phyloP scores from a whole-genome alignment of 1,140 invertebrate genomes.

The Sycophila sp. region DNA sequence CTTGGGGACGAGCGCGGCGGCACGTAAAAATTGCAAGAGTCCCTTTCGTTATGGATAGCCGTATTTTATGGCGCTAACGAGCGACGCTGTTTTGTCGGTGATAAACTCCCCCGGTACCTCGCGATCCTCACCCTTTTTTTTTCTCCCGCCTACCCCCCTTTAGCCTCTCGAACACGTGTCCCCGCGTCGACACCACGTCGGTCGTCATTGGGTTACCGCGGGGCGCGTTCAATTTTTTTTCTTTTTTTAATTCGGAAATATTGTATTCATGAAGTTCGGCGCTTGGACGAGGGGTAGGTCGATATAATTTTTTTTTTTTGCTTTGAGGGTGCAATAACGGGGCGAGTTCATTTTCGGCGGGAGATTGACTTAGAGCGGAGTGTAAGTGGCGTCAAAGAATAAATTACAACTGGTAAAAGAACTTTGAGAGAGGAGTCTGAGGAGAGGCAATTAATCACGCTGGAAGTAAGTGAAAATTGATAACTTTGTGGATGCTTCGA shows the following conservation, averaged over 20 bases:
- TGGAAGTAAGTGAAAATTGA: too few species aligned
- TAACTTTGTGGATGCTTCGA: too few species aligned
- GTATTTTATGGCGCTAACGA: conserved; percentile 63
- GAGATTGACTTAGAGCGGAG: too few species aligned
- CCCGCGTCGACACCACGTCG: neutral
- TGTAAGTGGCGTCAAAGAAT: too few species aligned
- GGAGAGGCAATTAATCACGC: too few species aligned
- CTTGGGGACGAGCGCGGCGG: conserved; percentile 29
- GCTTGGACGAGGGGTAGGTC: too few species aligned
- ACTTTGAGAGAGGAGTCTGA: too few species aligned
- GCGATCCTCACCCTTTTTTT: conserved; percentile 22
- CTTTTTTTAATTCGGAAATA: neutral
- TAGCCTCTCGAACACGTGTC: neutral
- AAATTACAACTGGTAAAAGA: too few species aligned
- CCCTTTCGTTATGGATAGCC: conserved; percentile 55
- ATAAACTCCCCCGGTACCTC: conserved; percentile 52
- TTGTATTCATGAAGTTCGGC: neutral
- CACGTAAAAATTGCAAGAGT: conserved; percentile 48
- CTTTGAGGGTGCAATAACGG: too few species aligned
- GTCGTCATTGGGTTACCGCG: neutral
- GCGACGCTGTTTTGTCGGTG: conserved; percentile 57
- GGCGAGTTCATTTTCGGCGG: too few species aligned
- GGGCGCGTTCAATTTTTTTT: neutral
- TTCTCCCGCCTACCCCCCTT: neutral
- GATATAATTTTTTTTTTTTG: too few species aligned